Evolutionary conservation across 2,888 invertebrate genomes (phyloP).

Genomic region (Tromatobia lineatoria): DNA sequence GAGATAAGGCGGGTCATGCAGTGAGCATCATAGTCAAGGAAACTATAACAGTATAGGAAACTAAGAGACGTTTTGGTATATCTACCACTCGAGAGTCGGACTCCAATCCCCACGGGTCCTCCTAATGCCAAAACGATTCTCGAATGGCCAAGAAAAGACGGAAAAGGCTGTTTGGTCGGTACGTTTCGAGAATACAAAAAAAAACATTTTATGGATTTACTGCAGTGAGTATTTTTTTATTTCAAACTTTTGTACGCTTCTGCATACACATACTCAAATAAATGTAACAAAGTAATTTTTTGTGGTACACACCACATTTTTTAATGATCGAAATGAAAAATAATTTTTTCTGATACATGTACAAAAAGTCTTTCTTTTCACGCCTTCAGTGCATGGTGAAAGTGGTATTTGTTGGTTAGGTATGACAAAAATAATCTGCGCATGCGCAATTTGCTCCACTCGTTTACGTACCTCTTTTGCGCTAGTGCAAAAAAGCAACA

Average conservation of each 20-base stretch:
- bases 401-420: too few species aligned
- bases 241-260: background rate
- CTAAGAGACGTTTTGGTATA: slow-evolving; percentile 10
- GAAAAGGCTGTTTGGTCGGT: background rate
- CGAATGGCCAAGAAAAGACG: slow-evolving; percentile 22
- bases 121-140: slow-evolving; percentile 54
- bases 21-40: slow-evolving; percentile 3
- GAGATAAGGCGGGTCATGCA: slow-evolving; percentile 49
- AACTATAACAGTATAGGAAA: slow-evolving; percentile 9
- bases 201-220: background rate
- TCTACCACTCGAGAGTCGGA: slow-evolving; percentile 15
- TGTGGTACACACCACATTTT: too few species aligned
- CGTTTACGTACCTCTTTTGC: too few species aligned
- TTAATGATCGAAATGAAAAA: too few species aligned
- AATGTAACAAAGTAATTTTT: background rate
- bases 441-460: too few species aligned
- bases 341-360: too few species aligned
- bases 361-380: too few species aligned
- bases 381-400: too few species aligned
- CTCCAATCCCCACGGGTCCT: slow-evolving; percentile 47
- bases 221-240: slow-evolving; percentile 1
- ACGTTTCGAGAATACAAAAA: slow-evolving; percentile 51
- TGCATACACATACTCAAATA: background rate
- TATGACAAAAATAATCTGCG: too few species aligned
- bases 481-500: too few species aligned